phyloP scores from a whole-genome alignment of 2,797 vertebrate genomes.

The Gymnoscopelus microlampas region DNA sequence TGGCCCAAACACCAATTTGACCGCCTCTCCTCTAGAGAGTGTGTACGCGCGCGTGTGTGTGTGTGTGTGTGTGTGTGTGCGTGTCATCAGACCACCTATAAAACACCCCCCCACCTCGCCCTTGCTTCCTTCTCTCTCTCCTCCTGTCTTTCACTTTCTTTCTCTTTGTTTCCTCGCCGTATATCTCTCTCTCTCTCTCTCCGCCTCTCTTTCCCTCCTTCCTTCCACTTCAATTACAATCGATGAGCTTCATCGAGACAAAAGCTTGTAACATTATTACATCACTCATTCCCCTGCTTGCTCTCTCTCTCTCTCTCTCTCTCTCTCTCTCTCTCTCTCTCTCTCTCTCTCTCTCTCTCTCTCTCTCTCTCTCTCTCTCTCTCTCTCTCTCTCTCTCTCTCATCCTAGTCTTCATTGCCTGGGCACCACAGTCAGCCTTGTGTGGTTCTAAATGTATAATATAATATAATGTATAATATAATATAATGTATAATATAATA shows the following conservation, averaged over 20 bases:
- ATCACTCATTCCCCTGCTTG: not conserved
- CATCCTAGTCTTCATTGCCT: too few relatives aligned
- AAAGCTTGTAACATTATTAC: too few relatives aligned
- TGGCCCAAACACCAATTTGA: too few relatives aligned
- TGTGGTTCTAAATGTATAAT: not conserved
- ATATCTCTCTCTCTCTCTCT: not conserved
- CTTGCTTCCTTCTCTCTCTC: constrained; percentile 20
- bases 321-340: constrained; percentile 12
- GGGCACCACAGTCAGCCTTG: too few relatives aligned
- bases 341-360: constrained; percentile 6
- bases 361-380: constrained; percentile 19
- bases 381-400: constrained; percentile 12
- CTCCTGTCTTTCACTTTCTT: constrained; percentile 11
- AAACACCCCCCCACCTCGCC: not conserved
- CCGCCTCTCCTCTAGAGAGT: not conserved
- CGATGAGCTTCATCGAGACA: too few relatives aligned
- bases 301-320: constrained; percentile 5
- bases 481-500: too few relatives aligned
- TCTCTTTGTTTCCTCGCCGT: not conserved
- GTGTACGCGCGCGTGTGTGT: not conserved
- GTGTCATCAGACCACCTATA: not conserved
- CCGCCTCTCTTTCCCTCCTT: not conserved
- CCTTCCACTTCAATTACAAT: constrained; percentile 14
- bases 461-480: too few relatives aligned
- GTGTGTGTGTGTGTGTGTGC: constrained; percentile 1